Percentiles rank a stretch among this genome's conserved stretches.
Evolutionary conservation across 2,113 vertebrate species (phyloP).

Genomic region (Hipposideros armiger): DNA sequence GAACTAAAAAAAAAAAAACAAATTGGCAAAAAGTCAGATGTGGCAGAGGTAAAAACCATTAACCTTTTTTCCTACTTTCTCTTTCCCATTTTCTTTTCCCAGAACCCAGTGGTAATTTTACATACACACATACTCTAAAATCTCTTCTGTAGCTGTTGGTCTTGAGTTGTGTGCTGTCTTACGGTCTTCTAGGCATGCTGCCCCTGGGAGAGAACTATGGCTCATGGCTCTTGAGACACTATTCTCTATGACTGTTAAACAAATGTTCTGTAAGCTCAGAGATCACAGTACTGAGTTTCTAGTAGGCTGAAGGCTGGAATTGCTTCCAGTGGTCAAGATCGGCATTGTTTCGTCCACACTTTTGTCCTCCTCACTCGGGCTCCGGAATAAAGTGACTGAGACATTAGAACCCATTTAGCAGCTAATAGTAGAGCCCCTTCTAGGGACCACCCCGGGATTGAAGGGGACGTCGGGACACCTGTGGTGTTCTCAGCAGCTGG

Average conservation of each 20-base stretch:
- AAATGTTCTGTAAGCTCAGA: neutral
- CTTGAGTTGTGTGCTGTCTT: neutral
- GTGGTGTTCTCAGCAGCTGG: neutral
- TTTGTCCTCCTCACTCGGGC: neutral
- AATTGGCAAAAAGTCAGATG: slow-evolving; percentile 58
- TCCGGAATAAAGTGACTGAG: slow-evolving; percentile 20
- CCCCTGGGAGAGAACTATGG: neutral
- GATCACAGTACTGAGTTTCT: neutral
- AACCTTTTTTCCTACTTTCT: slow-evolving; percentile 51
- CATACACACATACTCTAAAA: neutral
- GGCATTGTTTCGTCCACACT: neutral
- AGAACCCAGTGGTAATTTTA: slow-evolving; percentile 45
- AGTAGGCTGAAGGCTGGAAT: neutral
- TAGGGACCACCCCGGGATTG: neutral
- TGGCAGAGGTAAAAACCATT: slow-evolving; percentile 65
- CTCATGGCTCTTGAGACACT: neutral
- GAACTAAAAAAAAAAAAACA: slow-evolving; percentile 36
- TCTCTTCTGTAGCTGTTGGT: neutral
- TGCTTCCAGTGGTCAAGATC: neutral
- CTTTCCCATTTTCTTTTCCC: slow-evolving; percentile 38
- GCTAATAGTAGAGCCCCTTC: neutral
- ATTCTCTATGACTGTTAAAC: neutral
- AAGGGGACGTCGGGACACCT: neutral
- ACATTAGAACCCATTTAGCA: neutral
- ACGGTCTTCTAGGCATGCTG: neutral